Evolutionary conservation across 2,888 invertebrate species (phyloP), one percentile per base, ranked within the genome.

Genomic region (Bellardia pandia): DNA sequence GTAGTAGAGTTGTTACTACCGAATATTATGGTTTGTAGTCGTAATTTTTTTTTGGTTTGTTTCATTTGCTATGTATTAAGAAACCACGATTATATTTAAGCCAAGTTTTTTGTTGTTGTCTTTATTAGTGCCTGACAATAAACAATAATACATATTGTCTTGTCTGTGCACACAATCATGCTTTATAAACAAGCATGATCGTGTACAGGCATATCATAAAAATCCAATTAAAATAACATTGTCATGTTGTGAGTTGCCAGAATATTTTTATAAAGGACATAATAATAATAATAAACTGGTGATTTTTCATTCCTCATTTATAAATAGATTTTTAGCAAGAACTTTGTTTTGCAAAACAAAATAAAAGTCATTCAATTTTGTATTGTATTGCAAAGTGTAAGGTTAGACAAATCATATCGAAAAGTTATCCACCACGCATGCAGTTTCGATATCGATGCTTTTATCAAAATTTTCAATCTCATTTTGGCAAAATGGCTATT

Each of bases 1-100:
- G 53, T 66, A 56, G n/a, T 74, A 33, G 58, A 16, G 14, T 62
- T 72, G 16, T 14, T 42, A 80, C 51, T 64, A 14, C 53, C 64
- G 53, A 60, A 23, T 33, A 23, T 37, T 78, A 37, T 8, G n/a
- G 16, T 2, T 30, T 64, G 53, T 48, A n/a, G 11, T 71, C 71
- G 53, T 56, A 56, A 1, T n/a, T 9, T 51, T 33, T 33, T 37
- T 4, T 37, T 37, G 13, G n/a, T 45, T 42, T 11, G 9, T 42
- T 66, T 23, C 40, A 30, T 69, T 51, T 42, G 6, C 6, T 48
- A 30, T n/a, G n/a, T n/a, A n/a, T 79, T 71, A 71, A 51, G 60
- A 72, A 80, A 71, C 45, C 45, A 66, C 64, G 13, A 72, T 74
- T 37, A 64, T 11, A 8, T 72, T 62, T 62, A 79, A 79, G 56